Percentiles rank a stretch among this genome's conserved stretches.
phyloP scores from a whole-genome alignment of 2,888 invertebrate species.

The Chloroclysta siterata region DNA sequence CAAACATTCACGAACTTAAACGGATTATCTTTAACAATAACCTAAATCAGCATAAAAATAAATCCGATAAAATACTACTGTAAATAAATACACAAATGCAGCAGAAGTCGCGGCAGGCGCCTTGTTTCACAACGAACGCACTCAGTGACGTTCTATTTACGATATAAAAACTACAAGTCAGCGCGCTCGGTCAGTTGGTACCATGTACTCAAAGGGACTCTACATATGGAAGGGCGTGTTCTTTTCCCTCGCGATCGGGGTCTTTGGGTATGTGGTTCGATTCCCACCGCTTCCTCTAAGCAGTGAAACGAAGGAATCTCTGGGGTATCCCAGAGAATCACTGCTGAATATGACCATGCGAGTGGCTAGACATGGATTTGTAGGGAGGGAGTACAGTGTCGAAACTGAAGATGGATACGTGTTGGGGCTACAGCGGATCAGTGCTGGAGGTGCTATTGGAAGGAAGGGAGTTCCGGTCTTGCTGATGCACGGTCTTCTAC shows the following conservation, averaged over 20 bases:
- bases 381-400: slow-evolving; percentile 60
- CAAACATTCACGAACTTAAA: slow-evolving; percentile 3
- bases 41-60: background rate
- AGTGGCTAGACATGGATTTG: slow-evolving; percentile 52
- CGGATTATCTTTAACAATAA: slow-evolving; percentile 1
- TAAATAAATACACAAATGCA: background rate
- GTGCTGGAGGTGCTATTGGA: slow-evolving; percentile 39
- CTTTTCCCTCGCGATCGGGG: slow-evolving; percentile 36
- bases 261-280: slow-evolving; percentile 30
- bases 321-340: slow-evolving; percentile 43
- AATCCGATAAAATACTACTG: background rate
- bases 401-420: slow-evolving; percentile 68
- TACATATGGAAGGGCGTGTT: slow-evolving; percentile 33
- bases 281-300: slow-evolving; percentile 34
- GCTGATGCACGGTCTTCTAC: slow-evolving; percentile 69
- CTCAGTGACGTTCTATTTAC: slow-evolving; percentile 25
- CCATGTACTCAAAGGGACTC: slow-evolving; percentile 36
- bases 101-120: slow-evolving; percentile 4
- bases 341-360: slow-evolving; percentile 41
- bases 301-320: slow-evolving; percentile 33
- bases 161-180: slow-evolving; percentile 9
- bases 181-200: slow-evolving; percentile 21
- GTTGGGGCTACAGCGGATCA: slow-evolving; percentile 51
- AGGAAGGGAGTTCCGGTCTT: slow-evolving; percentile 56
- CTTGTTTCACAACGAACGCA: slow-evolving; percentile 12